phyloP scores from a whole-genome alignment of 1,140 invertebrate species.

The Drosophila arizonae region DNA sequence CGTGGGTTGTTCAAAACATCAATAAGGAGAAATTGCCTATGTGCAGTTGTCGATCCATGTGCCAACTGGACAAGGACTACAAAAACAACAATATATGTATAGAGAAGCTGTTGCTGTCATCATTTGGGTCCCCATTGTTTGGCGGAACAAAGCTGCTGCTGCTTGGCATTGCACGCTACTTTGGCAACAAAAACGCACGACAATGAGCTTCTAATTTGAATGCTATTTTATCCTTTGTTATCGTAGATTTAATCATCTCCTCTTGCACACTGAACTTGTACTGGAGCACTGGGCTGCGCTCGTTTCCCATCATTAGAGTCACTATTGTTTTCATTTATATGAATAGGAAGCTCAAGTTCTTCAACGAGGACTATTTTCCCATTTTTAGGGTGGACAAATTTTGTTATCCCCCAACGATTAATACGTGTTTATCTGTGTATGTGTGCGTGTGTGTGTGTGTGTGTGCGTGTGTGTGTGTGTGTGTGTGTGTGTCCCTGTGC shows the following conservation, averaged over 20 bases:
- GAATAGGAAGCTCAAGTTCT: conserved; percentile 45
- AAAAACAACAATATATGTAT: not conserved
- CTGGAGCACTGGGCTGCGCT: conserved; percentile 4
- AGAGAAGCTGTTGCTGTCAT: conserved; percentile 28
- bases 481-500: not conserved
- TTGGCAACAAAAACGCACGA: conserved; percentile 69
- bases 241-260: conserved; percentile 74
- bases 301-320: conserved; percentile 73
- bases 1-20: not conserved
- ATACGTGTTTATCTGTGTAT: conserved; percentile 9
- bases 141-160: conserved; percentile 52
- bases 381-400: conserved; percentile 10
- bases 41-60: not conserved
- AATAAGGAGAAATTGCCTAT: not conserved
- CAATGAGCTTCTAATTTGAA: conserved; percentile 81
- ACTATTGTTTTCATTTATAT: conserved; percentile 63
- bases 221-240: conserved; percentile 75
- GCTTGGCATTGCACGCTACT: conserved; percentile 48
- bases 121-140: conserved; percentile 74
- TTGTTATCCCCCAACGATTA: conserved; percentile 11
- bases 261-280: conserved; percentile 14
- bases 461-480: not conserved
- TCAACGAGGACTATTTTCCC: conserved; percentile 10
- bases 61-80: not conserved
- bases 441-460: no score